Percentiles rank a stretch among this genome's conserved stretches.
These are phyloP conservation scores for Eupeodes latifasciatus DNA, from an alignment of 2,888 invertebrate genomes.

Conservation along the genomic window DNA sequence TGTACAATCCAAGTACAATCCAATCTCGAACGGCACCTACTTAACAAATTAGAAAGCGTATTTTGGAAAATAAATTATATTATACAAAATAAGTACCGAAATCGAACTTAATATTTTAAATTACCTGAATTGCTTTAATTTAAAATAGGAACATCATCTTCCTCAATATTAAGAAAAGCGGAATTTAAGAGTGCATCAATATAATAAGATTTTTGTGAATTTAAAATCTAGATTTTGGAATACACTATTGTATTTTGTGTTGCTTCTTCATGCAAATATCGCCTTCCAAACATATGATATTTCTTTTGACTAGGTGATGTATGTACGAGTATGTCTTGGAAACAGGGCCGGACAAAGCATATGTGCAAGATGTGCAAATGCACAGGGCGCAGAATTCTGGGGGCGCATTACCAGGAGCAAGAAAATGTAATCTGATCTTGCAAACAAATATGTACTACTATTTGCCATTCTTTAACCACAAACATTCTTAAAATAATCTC, in stretches of 20 bases:
- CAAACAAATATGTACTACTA: no score
- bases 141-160: slow-evolving; percentile 11
- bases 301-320: slow-evolving; percentile 93
- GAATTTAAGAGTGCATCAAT: slow-evolving; percentile 48
- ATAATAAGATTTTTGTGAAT: slow-evolving; percentile 36
- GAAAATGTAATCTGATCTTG: no score
- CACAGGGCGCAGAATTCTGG: no score
- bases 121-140: slow-evolving; percentile 14
- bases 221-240: slow-evolving; percentile 53
- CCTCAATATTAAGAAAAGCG: slow-evolving; percentile 12
- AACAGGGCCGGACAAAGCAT: no score
- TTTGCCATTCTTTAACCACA: no score
- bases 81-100: no score
- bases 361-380: no score
- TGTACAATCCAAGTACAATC: slow-evolving; percentile 32
- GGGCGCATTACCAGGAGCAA: no score
- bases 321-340: no score
- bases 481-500: no score
- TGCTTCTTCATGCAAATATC: slow-evolving; percentile 89
- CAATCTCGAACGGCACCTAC: slow-evolving; percentile 81
- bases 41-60: slow-evolving; percentile 87
- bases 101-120: no score
- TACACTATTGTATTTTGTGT: slow-evolving; percentile 71
- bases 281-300: slow-evolving; percentile 95
- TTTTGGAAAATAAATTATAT: no score